Evolutionary conservation across 2,113 vertebrate species (phyloP).

Genomic region (Leucosticte australis): DNA sequence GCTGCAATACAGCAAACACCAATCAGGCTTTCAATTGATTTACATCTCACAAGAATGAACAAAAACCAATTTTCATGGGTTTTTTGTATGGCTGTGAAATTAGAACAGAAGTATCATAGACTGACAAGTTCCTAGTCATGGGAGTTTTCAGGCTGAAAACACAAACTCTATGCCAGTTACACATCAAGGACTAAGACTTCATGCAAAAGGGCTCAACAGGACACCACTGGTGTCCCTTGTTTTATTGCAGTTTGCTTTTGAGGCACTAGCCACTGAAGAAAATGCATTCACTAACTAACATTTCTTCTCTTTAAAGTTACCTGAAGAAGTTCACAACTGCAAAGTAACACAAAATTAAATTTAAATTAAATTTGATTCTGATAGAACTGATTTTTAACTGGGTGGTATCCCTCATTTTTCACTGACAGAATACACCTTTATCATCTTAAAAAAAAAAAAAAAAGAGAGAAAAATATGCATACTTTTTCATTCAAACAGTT

Average conservation of each 20-base stretch:
- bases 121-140: rapidly evolving
- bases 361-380: background rate
- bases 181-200: background rate
- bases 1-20: constrained; percentile 69
- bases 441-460: background rate
- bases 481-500: constrained; percentile 94
- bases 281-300: background rate
- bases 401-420: background rate
- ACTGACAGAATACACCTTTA: background rate
- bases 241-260: background rate
- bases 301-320: background rate
- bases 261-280: background rate
- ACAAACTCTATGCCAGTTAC: background rate
- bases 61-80: rapidly evolving
- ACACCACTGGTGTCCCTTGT: background rate
- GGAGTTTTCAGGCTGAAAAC: background rate
- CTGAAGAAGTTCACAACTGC: background rate
- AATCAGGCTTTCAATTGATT: background rate
- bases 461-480: background rate
- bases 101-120: background rate
- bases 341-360: background rate
- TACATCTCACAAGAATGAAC: background rate
- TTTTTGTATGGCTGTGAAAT: background rate
- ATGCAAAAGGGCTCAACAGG: background rate
- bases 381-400: background rate